phyloP scores from a whole-genome alignment of 2,888 invertebrate genomes.

The Eupeodes latifasciatus region DNA sequence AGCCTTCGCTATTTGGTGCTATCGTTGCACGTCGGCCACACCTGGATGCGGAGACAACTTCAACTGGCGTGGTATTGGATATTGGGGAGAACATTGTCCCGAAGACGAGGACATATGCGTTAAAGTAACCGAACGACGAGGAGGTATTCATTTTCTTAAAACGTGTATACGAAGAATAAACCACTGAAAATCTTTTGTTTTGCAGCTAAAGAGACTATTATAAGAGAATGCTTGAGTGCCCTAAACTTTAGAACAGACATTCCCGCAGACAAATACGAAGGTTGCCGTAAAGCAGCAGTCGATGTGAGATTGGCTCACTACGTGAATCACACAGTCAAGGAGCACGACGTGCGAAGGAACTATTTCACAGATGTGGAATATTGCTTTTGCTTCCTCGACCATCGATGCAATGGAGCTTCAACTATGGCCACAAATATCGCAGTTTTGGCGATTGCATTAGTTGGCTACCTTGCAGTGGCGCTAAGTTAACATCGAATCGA shows the following conservation, averaged over 20 bases:
- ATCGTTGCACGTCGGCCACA: conserved; percentile 94
- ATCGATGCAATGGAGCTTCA: conserved; percentile 89
- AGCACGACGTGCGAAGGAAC: conserved; percentile 92
- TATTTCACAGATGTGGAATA: conserved; percentile 92
- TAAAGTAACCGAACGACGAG: conserved; percentile 93
- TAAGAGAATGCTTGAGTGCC: conserved; percentile 93
- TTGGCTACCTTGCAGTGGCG: conserved; percentile 1
- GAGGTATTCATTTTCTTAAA: conserved; percentile 86
- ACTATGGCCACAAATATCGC: conserved; percentile 24
- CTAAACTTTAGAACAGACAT: conserved; percentile 93
- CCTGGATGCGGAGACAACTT: conserved; percentile 94
- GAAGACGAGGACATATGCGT: conserved; percentile 94
- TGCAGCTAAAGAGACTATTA: conserved; percentile 91
- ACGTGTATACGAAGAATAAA: not conserved
- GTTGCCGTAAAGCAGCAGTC: conserved; percentile 91
- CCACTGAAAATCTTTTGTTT: conserved; percentile 77
- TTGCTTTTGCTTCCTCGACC: conserved; percentile 96
- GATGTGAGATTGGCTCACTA: conserved; percentile 93
- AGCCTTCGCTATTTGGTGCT: conserved; percentile 92
- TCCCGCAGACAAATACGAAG: conserved; percentile 96
- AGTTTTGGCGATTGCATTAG: conserved; percentile 17
- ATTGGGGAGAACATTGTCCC: conserved; percentile 92
- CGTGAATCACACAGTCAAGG: conserved; percentile 93
- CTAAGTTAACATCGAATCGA: conserved; percentile 17
- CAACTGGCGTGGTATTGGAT: conserved; percentile 91